Evolutionary conservation across 2,113 vertebrate species (phyloP).

Genomic region (Hypanus sabinus): DNA sequence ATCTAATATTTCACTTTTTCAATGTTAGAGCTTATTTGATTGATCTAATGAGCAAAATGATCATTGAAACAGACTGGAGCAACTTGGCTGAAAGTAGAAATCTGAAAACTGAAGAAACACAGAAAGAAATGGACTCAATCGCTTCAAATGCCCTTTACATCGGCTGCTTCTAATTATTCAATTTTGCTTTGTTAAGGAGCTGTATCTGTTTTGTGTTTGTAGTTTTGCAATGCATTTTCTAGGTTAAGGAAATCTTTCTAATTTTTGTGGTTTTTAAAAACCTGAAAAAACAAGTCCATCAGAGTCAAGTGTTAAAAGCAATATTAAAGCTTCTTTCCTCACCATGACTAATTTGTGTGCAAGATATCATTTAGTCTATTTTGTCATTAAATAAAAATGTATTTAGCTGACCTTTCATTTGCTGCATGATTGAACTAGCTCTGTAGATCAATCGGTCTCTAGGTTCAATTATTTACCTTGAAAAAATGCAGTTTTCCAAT

Average conservation of each 20-base stretch:
- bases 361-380: neutral
- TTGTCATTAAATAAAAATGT: neutral
- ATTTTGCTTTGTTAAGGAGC: neutral
- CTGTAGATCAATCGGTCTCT: neutral
- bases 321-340: neutral
- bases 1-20: constrained; percentile 1
- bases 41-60: constrained; percentile 72
- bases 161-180: neutral
- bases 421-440: too few species aligned
- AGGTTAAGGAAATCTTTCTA: neutral
- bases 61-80: constrained; percentile 72
- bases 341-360: neutral
- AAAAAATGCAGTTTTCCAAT: neutral
- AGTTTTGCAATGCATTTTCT: neutral
- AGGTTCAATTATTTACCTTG: neutral
- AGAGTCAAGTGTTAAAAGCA: neutral
- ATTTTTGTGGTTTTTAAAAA: neutral
- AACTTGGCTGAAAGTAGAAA: constrained; percentile 66
- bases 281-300: neutral
- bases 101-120: neutral
- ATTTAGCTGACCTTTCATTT: neutral
- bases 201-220: neutral
- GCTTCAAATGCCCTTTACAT: neutral
- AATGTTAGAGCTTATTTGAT: neutral
- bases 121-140: neutral